These are phyloP conservation scores for Charanyca ferruginea DNA, from an alignment of 2,888 invertebrate genomes.

Conservation along the genomic window DNA sequence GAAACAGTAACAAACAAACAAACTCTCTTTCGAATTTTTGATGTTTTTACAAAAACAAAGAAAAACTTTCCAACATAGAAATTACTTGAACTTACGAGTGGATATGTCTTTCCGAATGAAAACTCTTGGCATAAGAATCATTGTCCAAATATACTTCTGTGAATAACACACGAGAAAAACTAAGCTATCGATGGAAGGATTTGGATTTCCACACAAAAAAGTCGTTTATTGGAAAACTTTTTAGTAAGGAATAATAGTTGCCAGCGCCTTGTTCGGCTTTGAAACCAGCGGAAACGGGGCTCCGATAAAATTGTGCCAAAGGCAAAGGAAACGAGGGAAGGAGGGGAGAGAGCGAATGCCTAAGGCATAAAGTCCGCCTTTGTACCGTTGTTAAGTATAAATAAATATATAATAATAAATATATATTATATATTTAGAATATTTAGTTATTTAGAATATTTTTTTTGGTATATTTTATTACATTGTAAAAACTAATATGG, in stretches of 20 bases:
- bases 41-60: too few relatives aligned
- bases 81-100: constrained; percentile 22
- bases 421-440: too few relatives aligned
- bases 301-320: neutral
- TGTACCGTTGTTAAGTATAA: too few relatives aligned
- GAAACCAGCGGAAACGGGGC: constrained; percentile 20
- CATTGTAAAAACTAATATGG: too few relatives aligned
- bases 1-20: too few relatives aligned
- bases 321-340: too few relatives aligned
- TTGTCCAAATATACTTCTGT: constrained; percentile 33
- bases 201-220: constrained; percentile 70
- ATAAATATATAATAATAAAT: too few relatives aligned
- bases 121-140: constrained; percentile 36
- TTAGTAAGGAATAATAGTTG: constrained; percentile 67
- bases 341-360: too few relatives aligned
- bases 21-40: too few relatives aligned
- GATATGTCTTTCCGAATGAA: constrained; percentile 10
- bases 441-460: too few relatives aligned
- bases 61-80: neutral
- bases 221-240: constrained; percentile 79
- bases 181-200: constrained; percentile 56
- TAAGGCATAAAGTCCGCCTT: too few relatives aligned
- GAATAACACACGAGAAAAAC: constrained; percentile 56
- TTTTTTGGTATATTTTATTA: too few relatives aligned
- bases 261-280: constrained; percentile 41